Base-by-base conservation (phyloP, 2,888 invertebrate genomes). In the Lasiommata megera region DNA sequence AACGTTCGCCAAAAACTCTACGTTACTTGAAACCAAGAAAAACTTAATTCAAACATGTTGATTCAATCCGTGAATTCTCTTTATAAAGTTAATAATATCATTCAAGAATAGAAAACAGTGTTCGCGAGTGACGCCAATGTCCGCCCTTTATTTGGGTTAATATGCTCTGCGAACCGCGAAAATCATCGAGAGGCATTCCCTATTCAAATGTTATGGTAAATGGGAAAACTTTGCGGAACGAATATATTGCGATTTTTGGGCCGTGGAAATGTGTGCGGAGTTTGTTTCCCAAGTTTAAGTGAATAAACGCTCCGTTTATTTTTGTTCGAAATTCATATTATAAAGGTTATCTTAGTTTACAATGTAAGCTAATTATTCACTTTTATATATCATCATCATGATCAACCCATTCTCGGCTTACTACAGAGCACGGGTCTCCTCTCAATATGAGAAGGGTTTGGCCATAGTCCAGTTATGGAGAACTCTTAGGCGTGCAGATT, bases 121-220 rank as follows among this genome's bases (percentile, higher is more conserved):
- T 61, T 52, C 63, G 53, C 56, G 54, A 59, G 62, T 61, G 62
- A 57, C 53, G 56, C 58, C 61, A 57, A 63, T 61, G 58, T 59
- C 62, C 60, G 65, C 44, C 50, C 61, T 58, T 58, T 60, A 65
- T 64, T 65, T 57, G 58, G 64, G 65, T 61, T 64, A 61, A 50
- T 62, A 64, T 48, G 66, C 63, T 66, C 46, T 47, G 57, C 58
- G 58, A 55, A 62, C 63, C 65, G 59, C 62, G 58, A 65, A 62
- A 65, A 61, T 57, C 58, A 61, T 58, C 64, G 50, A 34, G 52
- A 56, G 17, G 54, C 59, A 56, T 63, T 57, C 61, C 54, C 62
- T 60, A 63, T 65, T 67, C 62, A 65, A 60, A 67, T 63, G 56
- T 62, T 65, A 65, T 62, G 56, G 62, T 52, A 62, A 66, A 62